A percentile compares a stretch with the other conserved stretches of the same genome.
Conservation (phyloP, 2,797 vertebrate genomes). For the Muscicapa comitata region DNA sequence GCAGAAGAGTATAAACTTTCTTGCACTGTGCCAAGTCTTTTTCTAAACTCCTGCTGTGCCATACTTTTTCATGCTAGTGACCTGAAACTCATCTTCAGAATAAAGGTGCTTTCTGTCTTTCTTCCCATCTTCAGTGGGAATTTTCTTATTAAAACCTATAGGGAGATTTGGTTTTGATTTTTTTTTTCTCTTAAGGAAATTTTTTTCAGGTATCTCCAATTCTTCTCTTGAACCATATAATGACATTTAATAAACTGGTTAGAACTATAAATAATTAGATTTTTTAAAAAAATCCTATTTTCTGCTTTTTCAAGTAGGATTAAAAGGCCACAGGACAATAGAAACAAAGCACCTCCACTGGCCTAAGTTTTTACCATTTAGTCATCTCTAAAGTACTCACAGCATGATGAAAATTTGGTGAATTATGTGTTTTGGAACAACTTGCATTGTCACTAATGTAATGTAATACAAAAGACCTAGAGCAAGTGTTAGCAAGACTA, state of each 20-base stretch:
- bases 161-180: fast-evolving
- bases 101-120: not conserved
- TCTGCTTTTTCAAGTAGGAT: not conserved
- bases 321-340: not conserved
- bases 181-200: not conserved
- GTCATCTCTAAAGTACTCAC: not conserved
- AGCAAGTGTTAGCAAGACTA: not conserved
- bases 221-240: not conserved
- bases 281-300: not conserved
- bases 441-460: not conserved
- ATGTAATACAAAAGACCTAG: not conserved
- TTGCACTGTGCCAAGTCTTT: not conserved
- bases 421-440: not conserved
- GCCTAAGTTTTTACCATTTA: not conserved
- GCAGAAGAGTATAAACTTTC: not conserved
- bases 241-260: not conserved
- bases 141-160: not conserved
- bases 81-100: not conserved
- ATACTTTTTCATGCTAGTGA: not conserved
- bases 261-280: not conserved
- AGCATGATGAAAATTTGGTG: not conserved
- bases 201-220: not conserved
- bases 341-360: not conserved
- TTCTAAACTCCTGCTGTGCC: not conserved
- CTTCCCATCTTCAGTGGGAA: not conserved